Conservation (phyloP, 2,888 invertebrate genomes). For the Pristionchus fissidentatus region DNA sequence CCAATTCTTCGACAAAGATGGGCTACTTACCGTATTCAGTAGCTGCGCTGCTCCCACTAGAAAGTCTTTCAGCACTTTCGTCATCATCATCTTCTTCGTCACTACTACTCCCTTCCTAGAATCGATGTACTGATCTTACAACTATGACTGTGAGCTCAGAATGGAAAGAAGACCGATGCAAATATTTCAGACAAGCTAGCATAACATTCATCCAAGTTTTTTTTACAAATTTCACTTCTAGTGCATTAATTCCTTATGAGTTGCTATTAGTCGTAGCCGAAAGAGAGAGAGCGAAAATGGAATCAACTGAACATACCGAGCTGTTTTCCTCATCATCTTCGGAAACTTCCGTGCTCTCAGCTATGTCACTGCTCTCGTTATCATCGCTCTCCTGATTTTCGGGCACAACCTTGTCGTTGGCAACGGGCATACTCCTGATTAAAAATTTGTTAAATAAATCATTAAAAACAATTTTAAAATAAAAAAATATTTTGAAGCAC, state of each 20-base stretch:
- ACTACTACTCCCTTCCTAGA: not conserved
- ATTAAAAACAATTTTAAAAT: not conserved
- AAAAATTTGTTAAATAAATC: not conserved
- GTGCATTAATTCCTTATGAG: too few species aligned
- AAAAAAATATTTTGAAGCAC: not conserved
- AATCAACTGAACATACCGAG: not conserved
- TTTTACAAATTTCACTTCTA: too few species aligned
- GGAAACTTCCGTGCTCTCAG: constrained; percentile 1
- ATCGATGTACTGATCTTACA: too few species aligned
- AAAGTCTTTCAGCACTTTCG: not conserved
- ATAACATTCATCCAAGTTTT: too few species aligned
- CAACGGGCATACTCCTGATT: not conserved
- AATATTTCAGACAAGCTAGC: too few species aligned
- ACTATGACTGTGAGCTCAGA: too few species aligned
- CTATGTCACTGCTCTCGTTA: not conserved
- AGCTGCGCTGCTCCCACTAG: not conserved
- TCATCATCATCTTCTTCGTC: constrained; percentile 19
- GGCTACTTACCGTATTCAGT: not conserved
- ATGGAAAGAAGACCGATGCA: too few species aligned
- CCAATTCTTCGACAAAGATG: too few species aligned
- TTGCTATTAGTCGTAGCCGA: too few species aligned
- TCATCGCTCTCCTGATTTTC: constrained; percentile 16
- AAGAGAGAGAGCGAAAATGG: not conserved
- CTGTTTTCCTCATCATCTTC: constrained; percentile 20
- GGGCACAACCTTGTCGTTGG: not conserved